Base-by-base conservation (phyloP, 2,113 vertebrate genomes). In the Centropus unirufus region DNA sequence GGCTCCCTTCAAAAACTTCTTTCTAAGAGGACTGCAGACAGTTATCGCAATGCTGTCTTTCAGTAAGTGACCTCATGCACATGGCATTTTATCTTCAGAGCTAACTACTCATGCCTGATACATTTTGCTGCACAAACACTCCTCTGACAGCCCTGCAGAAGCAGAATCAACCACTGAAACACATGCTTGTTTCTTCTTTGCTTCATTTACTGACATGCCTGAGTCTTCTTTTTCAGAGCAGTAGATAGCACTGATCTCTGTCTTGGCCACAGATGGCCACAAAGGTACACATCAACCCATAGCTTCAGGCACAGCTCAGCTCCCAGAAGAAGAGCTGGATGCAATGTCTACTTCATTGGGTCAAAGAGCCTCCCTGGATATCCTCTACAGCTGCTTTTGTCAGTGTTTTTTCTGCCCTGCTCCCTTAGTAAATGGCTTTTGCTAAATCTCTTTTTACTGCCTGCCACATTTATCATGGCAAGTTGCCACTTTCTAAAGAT, bases 91-190 rank as follows among this genome's bases (percentile, higher is more conserved):
- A 92, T 77, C 70, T 92, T 58, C 55, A 49, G 66, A 74, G 64
- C 52, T 64, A 75, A 30, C 83, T 82, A 20, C 27, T 87, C 73
- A 24, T 81, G 75, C 69, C 76, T 91, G 90, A 89, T 92, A 82
- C 77, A 94, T 76, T 63, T 95, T 1, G 2, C 62, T 67, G 70
- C 73, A 93, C 90, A 95, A 92, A 93, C 79, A 75, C 40, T 63
- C 66, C 9, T 96, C 96, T 95, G 95, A 95, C 90, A 95, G 39
- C 76, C 46, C 46, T 68, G 52, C 70, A 91, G 80, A 87, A 86
- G 89, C 81, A 82, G 80, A 89, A 87, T 87, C 81, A 82, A 78
- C 82, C 82, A 73, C 61, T 32, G 80, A 95, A 87, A 92, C 62
- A 92, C 76, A 92, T 39, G 75, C 63, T 39, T 80, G 70, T 92